Conservation (phyloP, 2,888 invertebrate species). For the Limnephilus lunatus region DNA sequence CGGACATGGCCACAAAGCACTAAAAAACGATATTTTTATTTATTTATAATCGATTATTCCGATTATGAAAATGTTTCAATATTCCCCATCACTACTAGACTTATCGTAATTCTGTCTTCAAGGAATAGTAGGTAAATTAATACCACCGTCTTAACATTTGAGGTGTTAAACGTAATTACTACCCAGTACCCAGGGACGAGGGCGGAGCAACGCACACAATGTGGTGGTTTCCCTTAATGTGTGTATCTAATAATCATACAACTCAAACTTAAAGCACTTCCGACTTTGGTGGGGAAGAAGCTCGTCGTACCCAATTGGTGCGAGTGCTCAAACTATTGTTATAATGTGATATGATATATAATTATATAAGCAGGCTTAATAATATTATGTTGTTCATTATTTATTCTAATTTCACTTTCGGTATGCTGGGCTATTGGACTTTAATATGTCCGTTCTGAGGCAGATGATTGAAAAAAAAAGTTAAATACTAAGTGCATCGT, state of each 20-base stretch:
- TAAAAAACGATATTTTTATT: background rate
- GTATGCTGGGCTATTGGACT: too few relatives aligned
- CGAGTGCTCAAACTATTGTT: background rate
- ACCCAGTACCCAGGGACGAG: background rate
- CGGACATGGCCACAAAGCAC: too few relatives aligned
- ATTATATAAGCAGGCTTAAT: background rate
- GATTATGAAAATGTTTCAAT: background rate
- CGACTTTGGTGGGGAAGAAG: background rate
- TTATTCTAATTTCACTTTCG: too few relatives aligned
- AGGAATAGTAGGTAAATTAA: background rate
- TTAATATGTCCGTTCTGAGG: too few relatives aligned
- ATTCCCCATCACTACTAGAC: background rate
- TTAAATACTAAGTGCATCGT: too few relatives aligned
- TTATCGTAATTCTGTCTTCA: background rate
- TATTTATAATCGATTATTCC: background rate
- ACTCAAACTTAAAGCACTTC: background rate
- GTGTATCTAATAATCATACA: background rate
- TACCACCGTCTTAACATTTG: background rate
- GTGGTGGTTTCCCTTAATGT: background rate
- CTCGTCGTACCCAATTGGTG: background rate
- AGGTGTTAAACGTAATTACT: constrained; percentile 12
- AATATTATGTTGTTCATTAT: too few relatives aligned
- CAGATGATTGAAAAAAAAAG: too few relatives aligned
- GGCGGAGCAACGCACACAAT: background rate
- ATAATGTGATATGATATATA: background rate